A percentile compares a stretch with the other conserved stretches of the same genome.
Conservation (phyloP, 2,888 invertebrate species). For the Philereme transversata region DNA sequence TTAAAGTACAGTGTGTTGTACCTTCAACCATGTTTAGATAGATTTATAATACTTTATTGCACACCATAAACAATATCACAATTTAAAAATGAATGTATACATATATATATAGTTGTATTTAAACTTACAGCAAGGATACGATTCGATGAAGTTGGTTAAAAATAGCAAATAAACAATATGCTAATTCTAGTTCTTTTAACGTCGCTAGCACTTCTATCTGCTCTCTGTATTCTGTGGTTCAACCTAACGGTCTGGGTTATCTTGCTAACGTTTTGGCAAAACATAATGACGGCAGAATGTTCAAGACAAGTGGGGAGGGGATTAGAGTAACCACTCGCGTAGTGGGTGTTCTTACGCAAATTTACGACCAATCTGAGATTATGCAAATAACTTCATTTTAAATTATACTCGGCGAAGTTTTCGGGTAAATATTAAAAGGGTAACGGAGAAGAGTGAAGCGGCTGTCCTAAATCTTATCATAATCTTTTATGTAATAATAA, state of each 20-base stretch:
- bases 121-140: too few species aligned
- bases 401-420: constrained; percentile 30
- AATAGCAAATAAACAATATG: too few species aligned
- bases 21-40: too few species aligned
- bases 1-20: too few species aligned
- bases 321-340: constrained; percentile 42
- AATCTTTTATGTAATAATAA: constrained; percentile 7
- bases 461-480: constrained; percentile 5
- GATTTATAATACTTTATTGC: too few species aligned
- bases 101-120: too few species aligned
- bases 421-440: constrained; percentile 30
- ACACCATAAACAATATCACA: too few species aligned
- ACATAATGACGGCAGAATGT: constrained; percentile 54
- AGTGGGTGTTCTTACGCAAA: constrained; percentile 38
- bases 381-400: constrained; percentile 34
- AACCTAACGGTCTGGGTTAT: constrained; percentile 49
- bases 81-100: too few species aligned
- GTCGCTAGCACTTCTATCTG: neutral
- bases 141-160: too few species aligned
- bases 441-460: constrained; percentile 13
- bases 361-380: constrained; percentile 38
- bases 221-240: constrained; percentile 43
- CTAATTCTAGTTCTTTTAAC: too few species aligned
- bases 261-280: constrained; percentile 46
- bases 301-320: constrained; percentile 47